Percentiles rank a stretch among this genome's conserved stretches.
These are phyloP conservation scores for Protobothrops flavoviridis DNA, from an alignment of 2,113 vertebrate species.

Conservation along the genomic window DNA sequence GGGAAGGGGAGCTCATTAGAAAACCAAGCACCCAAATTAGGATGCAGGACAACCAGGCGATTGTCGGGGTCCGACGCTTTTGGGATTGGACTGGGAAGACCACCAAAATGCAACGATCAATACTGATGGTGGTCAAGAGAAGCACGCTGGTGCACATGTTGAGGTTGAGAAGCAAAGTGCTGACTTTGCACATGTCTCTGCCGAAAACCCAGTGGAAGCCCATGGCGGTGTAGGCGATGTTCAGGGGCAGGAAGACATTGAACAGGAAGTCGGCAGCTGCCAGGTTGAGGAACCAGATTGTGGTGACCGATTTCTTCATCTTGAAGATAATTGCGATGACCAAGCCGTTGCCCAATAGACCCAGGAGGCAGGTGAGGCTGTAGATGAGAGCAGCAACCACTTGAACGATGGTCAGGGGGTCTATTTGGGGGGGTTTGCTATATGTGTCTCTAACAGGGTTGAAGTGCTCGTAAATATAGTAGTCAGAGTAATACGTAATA, in stretches of 20 bases:
- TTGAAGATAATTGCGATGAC: constrained; percentile 86
- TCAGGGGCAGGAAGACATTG: constrained; percentile 84
- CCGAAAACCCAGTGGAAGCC: constrained; percentile 87
- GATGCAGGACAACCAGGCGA: constrained; percentile 70
- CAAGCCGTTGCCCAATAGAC: constrained; percentile 82
- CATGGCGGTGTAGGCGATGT: constrained; percentile 72
- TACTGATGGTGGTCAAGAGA: constrained; percentile 86
- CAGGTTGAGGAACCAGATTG: constrained; percentile 90
- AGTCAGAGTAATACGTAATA: constrained; percentile 23
- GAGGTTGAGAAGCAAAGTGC: constrained; percentile 79
- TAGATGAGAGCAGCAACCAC: constrained; percentile 72
- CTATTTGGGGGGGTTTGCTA: not conserved
- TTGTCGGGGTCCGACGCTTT: constrained; percentile 81
- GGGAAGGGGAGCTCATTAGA: constrained; percentile 77
- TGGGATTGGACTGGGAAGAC: constrained; percentile 90
- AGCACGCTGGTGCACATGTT: constrained; percentile 98
- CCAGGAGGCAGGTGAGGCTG: constrained; percentile 80
- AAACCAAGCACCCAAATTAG: constrained; percentile 78
- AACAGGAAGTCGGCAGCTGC: constrained; percentile 90
- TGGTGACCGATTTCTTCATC: constrained; percentile 90
- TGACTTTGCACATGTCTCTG: constrained; percentile 84
- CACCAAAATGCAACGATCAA: constrained; percentile 87
- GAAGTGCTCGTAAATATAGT: constrained; percentile 15
- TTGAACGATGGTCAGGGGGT: not conserved
- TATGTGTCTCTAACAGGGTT: accelerated